Evolutionary conservation across 2,888 invertebrate genomes (phyloP).

Genomic region (Lottia scabra): DNA sequence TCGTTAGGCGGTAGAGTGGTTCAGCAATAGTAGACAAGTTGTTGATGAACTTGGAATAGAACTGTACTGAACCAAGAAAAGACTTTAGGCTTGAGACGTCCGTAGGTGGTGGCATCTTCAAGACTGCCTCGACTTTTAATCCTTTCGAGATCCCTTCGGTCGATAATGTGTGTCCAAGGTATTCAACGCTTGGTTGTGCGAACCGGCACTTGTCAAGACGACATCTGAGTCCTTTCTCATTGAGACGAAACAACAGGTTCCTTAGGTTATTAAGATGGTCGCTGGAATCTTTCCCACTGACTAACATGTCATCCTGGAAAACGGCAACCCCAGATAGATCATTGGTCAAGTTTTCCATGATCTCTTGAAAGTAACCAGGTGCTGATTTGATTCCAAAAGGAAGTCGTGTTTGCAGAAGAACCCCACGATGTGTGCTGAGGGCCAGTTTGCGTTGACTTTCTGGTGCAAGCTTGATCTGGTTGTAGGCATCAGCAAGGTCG

Average conservation of each 20-base stretch:
- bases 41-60: conserved; percentile 26
- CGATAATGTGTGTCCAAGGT: conserved; percentile 10
- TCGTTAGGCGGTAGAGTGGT: conserved; percentile 23
- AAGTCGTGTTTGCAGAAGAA: no score
- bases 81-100: conserved; percentile 18
- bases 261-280: not conserved
- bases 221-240: conserved; percentile 13
- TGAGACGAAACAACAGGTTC: not conserved
- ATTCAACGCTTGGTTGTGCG: conserved; percentile 13
- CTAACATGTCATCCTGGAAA: no score
- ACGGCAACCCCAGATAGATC: no score
- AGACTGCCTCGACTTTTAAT: not conserved
- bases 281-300: not conserved
- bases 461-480: no score
- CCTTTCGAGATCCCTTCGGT: conserved; percentile 6
- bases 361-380: no score
- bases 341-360: no score
- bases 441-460: no score
- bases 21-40: conserved; percentile 21
- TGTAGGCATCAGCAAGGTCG: no score
- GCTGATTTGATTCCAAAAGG: no score
- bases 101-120: conserved; percentile 18
- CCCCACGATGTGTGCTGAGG: no score
- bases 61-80: conserved; percentile 23
- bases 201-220: conserved; percentile 17